Evolutionary conservation across 2,797 vertebrate genomes (phyloP), one percentile per base, ranked within the genome.

Genomic region (Ictinia mississippiensis): DNA sequence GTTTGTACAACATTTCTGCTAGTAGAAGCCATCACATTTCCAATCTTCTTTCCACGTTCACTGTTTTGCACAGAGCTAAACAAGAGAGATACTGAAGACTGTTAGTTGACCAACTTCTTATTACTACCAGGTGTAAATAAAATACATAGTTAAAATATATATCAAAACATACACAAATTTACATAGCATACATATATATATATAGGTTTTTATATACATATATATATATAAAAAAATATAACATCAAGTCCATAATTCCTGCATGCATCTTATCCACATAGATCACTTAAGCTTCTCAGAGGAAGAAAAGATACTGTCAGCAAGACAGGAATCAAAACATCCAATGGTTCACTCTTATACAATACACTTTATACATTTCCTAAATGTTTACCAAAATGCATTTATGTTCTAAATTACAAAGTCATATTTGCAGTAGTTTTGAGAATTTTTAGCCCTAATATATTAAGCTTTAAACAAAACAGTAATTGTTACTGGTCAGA

Each of bases 41-140:
- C 99, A 75, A 99, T 97, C 97, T 99, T 99, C 98, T 99, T 99
- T 80, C 99, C 99, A 66, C 99, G 98, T 93, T 99, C 99, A 63
- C 99, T 99, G 97, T 99, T 99, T 97, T 99, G 99, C 94, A 99
- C 99, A 49, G 99, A 99, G 97, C 99, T 99, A 97, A 93, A 79
- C 17, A 93, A 95, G 84, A 95, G 49, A 92, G 78, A 91, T 6
- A 72, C 38, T 88, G 68, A 91, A 83, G 31, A 62, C 49, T 81
- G n/a, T 94, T 40, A 96, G 67, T 9, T 28, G 47, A 73, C 44
- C 38, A 65, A 49, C 37, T 68, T 38, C 29, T 61, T 28, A 45
- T 5, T 52, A 50, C n/a, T 61, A 40, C 15, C 50, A 78, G 21
- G 15, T 59, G 19, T 49, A 84, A 90, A 47, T 79, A 38, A 71